These are phyloP conservation scores for Temnopleurus reevesii DNA, from an alignment of 53 echinoderm and acorn worm species.

Conservation along the genomic window DNA sequence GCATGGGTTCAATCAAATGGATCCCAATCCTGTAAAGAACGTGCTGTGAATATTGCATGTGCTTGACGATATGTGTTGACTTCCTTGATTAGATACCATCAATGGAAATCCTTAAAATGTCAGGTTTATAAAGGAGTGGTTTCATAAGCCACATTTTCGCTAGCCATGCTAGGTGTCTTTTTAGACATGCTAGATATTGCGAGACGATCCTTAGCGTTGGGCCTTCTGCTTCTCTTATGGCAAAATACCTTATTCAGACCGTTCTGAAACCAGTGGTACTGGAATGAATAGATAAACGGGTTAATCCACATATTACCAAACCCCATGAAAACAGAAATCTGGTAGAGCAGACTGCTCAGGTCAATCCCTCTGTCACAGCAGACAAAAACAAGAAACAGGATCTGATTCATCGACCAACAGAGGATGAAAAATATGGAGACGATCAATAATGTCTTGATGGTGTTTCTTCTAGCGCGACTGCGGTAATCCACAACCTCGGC, in stretches of 20 bases:
- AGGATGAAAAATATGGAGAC: conserved; percentile 33
- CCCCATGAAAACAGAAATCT: background rate
- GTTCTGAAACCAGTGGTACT: conserved; percentile 8
- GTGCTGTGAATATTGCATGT: too few species aligned
- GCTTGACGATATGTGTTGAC: too few species aligned
- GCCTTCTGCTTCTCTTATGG: background rate
- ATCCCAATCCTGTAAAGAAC: too few species aligned
- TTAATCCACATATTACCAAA: conserved; percentile 38
- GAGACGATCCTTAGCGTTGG: background rate
- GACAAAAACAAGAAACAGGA: background rate
- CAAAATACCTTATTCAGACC: conserved; percentile 13
- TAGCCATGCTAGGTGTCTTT: too few species aligned
- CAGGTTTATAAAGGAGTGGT: too few species aligned
- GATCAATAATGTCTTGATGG: conserved; percentile 37
- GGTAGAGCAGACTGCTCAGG: background rate
- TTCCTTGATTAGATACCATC: too few species aligned
- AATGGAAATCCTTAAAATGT: too few species aligned
- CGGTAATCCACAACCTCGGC: background rate
- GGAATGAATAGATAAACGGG: conserved; percentile 1
- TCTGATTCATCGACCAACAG: conserved; percentile 50
- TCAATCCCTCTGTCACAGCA: background rate
- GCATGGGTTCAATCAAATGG: too few species aligned
- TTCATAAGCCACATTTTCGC: too few species aligned
- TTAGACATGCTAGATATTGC: background rate
- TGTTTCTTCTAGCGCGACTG: conserved; percentile 28